Conservation (phyloP, 2,888 invertebrate species). For the Nudaria mundana region DNA sequence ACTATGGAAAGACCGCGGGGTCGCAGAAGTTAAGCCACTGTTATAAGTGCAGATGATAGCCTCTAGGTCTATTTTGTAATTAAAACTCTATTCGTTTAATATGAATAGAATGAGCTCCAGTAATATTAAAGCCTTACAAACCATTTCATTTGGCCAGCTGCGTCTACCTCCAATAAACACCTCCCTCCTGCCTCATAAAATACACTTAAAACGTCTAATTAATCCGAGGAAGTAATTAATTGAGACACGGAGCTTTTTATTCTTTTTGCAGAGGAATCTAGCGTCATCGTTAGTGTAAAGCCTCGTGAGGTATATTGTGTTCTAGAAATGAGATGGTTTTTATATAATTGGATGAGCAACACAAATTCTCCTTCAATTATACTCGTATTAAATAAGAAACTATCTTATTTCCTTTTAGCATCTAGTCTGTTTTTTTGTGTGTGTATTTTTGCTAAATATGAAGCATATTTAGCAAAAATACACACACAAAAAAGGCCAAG, state of each 20-base stretch:
- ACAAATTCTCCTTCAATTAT: no score
- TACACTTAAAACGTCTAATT: slow-evolving; percentile 47
- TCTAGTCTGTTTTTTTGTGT: no score
- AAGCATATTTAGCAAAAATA: no score
- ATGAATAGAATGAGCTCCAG: slow-evolving; percentile 5
- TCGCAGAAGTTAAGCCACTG: no score
- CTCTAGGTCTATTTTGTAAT: no score
- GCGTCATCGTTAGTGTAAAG: slow-evolving; percentile 43
- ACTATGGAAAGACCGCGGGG: no score
- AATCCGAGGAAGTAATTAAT: slow-evolving; percentile 52
- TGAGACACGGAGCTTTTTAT: slow-evolving; percentile 37
- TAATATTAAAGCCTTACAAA: neutral
- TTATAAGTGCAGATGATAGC: no score
- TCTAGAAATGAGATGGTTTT: slow-evolving; percentile 3
- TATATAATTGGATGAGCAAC: no score
- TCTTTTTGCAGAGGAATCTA: slow-evolving; percentile 31
- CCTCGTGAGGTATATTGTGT: slow-evolving; percentile 25
- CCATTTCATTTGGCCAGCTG: slow-evolving; percentile 26
- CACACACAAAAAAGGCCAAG: no score
- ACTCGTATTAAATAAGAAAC: no score
- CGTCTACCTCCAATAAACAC: slow-evolving; percentile 35
- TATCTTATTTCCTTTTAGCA: no score
- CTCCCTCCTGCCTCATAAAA: slow-evolving; percentile 39
- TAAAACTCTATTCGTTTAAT: neutral
- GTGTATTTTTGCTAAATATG: no score